Percentiles rank a stretch among this genome's conserved stretches.
Evolutionary conservation across 1,140 invertebrate genomes (phyloP).

Genomic region (Bombus confusus): DNA sequence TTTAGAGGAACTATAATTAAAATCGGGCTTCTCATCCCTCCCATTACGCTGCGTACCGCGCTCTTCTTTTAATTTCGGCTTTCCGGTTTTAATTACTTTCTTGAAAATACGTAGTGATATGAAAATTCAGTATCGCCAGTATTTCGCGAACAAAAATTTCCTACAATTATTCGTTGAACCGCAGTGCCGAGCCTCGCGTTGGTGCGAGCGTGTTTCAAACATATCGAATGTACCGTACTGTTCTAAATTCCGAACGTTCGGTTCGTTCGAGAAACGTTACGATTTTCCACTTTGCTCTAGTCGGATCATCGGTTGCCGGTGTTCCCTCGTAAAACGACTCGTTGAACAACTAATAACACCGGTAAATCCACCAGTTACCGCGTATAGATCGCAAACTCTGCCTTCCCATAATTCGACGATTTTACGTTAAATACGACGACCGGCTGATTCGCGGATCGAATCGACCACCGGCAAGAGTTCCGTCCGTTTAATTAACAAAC

Average conservation of each 20-base stretch:
- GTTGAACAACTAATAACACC: background rate
- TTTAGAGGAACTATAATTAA: slow-evolving; percentile 46
- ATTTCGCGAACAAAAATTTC: slow-evolving; percentile 14
- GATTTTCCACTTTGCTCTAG: background rate
- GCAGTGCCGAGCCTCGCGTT: background rate
- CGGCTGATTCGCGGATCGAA: no score
- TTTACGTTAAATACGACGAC: no score
- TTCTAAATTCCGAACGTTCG: slow-evolving; percentile 3
- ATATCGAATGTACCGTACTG: background rate
- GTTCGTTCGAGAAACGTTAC: background rate
- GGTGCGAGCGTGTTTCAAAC: background rate
- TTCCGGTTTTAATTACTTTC: slow-evolving; percentile 31
- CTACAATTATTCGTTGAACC: background rate
- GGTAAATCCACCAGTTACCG: no score
- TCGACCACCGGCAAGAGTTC: no score
- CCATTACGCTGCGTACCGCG: background rate
- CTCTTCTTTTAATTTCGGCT: slow-evolving; percentile 37
- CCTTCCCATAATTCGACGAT: no score
- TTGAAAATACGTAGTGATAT: background rate
- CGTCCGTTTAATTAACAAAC: no score
- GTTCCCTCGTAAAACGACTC: background rate
- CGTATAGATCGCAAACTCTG: no score
- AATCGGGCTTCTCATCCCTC: slow-evolving; percentile 26
- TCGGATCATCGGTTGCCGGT: background rate
- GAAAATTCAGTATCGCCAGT: background rate